Percentiles rank a stretch among this genome's conserved stretches.
These are phyloP conservation scores for Setophaga coronata DNA, from an alignment of 2,113 vertebrate species.

Conservation along the genomic window DNA sequence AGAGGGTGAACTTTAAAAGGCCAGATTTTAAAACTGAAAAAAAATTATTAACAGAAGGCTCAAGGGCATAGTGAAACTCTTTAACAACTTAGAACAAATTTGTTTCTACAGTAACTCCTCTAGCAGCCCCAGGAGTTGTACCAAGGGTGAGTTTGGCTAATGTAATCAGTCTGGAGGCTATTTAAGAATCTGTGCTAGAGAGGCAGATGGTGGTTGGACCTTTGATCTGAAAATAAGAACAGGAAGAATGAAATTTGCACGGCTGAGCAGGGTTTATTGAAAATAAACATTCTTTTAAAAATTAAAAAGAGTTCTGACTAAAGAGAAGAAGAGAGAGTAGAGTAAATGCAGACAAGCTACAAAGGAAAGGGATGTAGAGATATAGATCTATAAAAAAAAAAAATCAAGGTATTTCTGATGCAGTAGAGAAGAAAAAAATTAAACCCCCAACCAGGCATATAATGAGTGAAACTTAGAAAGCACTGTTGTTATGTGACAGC, in stretches of 20 bases:
- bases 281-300: slow-evolving; percentile 38
- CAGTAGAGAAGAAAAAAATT: neutral
- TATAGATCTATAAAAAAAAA: neutral
- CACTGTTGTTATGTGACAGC: slow-evolving; percentile 12
- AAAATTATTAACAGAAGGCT: slow-evolving; percentile 61
- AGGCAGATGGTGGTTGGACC: slow-evolving; percentile 15
- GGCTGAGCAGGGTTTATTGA: neutral
- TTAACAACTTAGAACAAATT: slow-evolving; percentile 49
- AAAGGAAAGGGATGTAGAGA: neutral
- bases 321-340: neutral
- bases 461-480: slow-evolving; percentile 42
- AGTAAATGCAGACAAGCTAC: neutral
- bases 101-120: slow-evolving; percentile 27
- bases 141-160: slow-evolving; percentile 50
- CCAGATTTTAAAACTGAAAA: slow-evolving; percentile 61
- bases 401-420: neutral
- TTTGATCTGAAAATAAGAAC: slow-evolving; percentile 27
- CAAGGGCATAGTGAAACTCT: slow-evolving; percentile 67
- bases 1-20: slow-evolving; percentile 69
- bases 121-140: neutral
- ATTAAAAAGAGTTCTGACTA: neutral
- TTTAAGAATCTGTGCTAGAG: slow-evolving; percentile 19
- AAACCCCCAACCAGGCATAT: neutral
- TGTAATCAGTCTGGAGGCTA: slow-evolving; percentile 16
- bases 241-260: neutral